phyloP scores from a whole-genome alignment of 1,140 invertebrate species.

The Drosophila erecta region DNA sequence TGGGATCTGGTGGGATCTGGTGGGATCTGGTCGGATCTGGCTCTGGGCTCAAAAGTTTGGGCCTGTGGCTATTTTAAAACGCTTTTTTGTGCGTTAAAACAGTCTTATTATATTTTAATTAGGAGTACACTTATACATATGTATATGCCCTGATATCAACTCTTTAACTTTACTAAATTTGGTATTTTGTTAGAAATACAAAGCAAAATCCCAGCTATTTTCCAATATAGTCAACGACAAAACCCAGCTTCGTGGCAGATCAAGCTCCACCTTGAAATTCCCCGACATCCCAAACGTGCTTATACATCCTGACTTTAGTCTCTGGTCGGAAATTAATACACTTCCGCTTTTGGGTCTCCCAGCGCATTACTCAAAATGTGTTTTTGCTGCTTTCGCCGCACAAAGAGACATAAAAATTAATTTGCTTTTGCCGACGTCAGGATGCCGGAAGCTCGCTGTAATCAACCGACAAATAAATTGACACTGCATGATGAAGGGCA shows the following conservation, averaged over 20 bases:
- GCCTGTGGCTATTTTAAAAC: neutral
- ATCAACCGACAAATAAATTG: constrained; percentile 82
- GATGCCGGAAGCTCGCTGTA: constrained; percentile 73
- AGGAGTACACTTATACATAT: too few relatives aligned
- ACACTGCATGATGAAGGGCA: constrained; percentile 46
- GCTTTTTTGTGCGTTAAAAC: too few relatives aligned
- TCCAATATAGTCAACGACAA: neutral
- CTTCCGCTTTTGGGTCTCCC: constrained; percentile 64
- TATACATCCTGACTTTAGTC: constrained; percentile 9
- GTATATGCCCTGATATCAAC: too few relatives aligned
- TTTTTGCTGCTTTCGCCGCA: constrained; percentile 39
- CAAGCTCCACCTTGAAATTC: constrained; percentile 27
- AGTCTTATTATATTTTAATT: too few relatives aligned
- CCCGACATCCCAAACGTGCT: constrained; percentile 1
- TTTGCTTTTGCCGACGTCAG: constrained; percentile 73
- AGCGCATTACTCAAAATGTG: constrained; percentile 71
- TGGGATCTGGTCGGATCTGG: too few relatives aligned
- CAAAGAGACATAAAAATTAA: constrained; percentile 77
- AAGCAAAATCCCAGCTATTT: neutral
- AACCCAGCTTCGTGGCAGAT: neutral
- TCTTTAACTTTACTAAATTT: too few relatives aligned
- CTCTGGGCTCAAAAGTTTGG: too few relatives aligned
- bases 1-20: too few relatives aligned
- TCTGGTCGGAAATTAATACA: constrained; percentile 75
- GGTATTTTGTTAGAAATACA: too few relatives aligned